phyloP scores from a whole-genome alignment of 2,888 invertebrate species.

The Drosophila subquinaria region DNA sequence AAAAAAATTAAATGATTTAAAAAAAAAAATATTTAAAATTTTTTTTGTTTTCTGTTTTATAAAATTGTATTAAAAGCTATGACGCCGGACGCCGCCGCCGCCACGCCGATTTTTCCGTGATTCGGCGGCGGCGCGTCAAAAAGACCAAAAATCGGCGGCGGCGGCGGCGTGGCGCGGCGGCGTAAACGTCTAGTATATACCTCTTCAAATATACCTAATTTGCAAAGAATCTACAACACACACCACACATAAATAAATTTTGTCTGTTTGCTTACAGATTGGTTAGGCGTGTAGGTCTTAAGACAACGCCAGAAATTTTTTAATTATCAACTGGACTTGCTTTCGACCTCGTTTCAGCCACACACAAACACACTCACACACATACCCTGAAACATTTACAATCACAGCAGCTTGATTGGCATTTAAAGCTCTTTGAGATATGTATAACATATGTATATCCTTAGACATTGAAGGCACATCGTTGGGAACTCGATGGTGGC shows the following conservation, averaged over 20 bases:
- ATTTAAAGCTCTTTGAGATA: slow-evolving; percentile 78
- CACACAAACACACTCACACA: slow-evolving; percentile 8
- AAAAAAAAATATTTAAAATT: too few relatives aligned
- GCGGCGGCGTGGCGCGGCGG: too few relatives aligned
- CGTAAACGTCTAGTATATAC: too few relatives aligned
- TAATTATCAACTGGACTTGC: slow-evolving; percentile 66
- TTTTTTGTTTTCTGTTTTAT: too few relatives aligned
- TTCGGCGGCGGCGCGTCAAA: too few relatives aligned
- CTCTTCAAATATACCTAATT: neutral
- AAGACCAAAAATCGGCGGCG: too few relatives aligned
- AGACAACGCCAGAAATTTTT: slow-evolving; percentile 65
- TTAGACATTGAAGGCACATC: slow-evolving; percentile 27
- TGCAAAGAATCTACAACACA: neutral
- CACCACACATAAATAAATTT: slow-evolving; percentile 13
- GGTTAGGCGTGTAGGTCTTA: slow-evolving; percentile 5
- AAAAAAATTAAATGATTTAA: too few relatives aligned
- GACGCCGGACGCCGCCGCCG: too few relatives aligned
- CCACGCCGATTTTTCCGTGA: too few relatives aligned
- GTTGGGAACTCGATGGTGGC: slow-evolving; percentile 26
- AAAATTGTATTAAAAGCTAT: too few relatives aligned
- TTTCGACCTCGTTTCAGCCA: slow-evolving; percentile 33
- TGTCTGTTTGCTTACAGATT: neutral
- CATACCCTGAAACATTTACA: slow-evolving; percentile 29
- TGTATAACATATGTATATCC: slow-evolving; percentile 62
- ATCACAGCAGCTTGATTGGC: slow-evolving; percentile 75